Evolutionary conservation across 2,888 invertebrate genomes (phyloP).

Genomic region (Nomada goodeniana): DNA sequence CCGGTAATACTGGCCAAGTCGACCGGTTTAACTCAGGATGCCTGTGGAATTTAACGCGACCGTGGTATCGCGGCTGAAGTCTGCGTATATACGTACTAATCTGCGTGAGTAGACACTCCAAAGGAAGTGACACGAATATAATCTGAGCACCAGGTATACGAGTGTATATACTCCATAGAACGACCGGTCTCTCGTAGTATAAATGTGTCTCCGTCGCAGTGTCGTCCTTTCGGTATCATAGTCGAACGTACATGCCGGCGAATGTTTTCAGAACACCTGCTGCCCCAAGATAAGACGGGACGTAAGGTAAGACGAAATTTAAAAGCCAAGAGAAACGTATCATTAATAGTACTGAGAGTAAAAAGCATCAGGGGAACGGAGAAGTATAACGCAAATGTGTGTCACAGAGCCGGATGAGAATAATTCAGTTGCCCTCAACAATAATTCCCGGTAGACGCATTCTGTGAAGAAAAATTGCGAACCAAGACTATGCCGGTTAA

Average conservation of each 20-base stretch:
- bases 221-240: slow-evolving; percentile 13
- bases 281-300: neutral
- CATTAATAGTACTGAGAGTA: neutral
- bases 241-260: neutral
- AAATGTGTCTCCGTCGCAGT: neutral
- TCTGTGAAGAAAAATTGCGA: slow-evolving; percentile 13
- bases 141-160: slow-evolving; percentile 8
- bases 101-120: slow-evolving; percentile 36
- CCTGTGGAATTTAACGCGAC: slow-evolving; percentile 33
- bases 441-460: too few species aligned
- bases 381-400: too few species aligned
- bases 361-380: neutral
- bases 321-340: neutral
- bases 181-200: neutral
- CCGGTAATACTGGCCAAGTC: slow-evolving; percentile 45
- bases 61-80: slow-evolving; percentile 24
- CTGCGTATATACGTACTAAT: slow-evolving; percentile 31
- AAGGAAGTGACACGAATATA: slow-evolving; percentile 43
- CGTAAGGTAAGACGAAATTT: neutral
- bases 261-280: slow-evolving; percentile 27
- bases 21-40: slow-evolving; percentile 42
- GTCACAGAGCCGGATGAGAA: too few species aligned
- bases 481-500: slow-evolving; percentile 10
- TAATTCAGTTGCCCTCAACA: too few species aligned
- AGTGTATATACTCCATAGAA: neutral